Evolutionary conservation across 2,888 invertebrate species (phyloP), one percentile per base, ranked within the genome.

Genomic region (Andricus quercusramuli): DNA sequence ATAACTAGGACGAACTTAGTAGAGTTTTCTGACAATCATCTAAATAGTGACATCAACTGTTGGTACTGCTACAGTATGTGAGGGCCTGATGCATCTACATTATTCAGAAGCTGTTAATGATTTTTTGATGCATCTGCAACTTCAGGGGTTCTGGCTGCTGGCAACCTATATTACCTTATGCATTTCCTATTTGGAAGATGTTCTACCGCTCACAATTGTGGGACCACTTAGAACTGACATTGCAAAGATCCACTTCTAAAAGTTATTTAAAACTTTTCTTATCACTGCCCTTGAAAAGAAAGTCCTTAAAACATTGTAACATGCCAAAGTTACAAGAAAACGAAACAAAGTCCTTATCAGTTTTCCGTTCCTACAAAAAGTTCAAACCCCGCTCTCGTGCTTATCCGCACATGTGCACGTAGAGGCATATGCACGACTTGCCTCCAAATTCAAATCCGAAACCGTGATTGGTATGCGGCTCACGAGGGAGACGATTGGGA

Each of bases 381-480:
- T 20, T 51, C 32, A 32, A 74, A 74, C 22, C 56, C 56, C 56
- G 56, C 56, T 74, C 56, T 74, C 56, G 74, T 59, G 74, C 56
- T 74, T 32, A 56, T 59, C 56, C 84, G 62, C 80, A 81, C 80
- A 80, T 82, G 83, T 80, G 78, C 83, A 83, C 83, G 88, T 88
- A 88, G 87, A 85, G 86, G 83, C 86, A 83, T 80, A 87, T 86
- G 85, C 84, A 84, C 82, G 83, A 83, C 84, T 81, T 81, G 80
- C 82, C 68, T 84, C 83, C 79, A 82, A 84, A 83, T 84, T 83
- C 80, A 83, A 84, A 83, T 80, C 83, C 83, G 78, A 85, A 85
- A 83, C 77, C 78, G 37, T 70, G 83, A 92, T 92, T 92, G 90
- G 88, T 89, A 91, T 91, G 88, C 90, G 84, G 82, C 83, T 80